Evolutionary conservation across 2,797 vertebrate species (phyloP).

Genomic region (Muraenolepis orangiensis): DNA sequence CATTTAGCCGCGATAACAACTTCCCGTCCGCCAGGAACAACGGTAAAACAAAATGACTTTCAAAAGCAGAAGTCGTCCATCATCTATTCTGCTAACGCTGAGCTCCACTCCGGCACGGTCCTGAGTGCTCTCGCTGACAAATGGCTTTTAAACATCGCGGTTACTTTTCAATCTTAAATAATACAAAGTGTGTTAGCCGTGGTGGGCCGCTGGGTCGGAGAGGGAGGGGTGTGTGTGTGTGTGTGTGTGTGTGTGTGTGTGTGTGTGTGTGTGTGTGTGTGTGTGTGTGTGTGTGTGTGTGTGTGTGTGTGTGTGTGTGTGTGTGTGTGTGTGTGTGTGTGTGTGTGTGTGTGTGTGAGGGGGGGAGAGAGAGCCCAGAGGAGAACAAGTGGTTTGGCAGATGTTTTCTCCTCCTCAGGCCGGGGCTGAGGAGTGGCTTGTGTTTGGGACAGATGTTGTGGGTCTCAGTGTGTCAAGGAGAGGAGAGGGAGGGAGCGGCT

Average conservation of each 20-base stretch:
- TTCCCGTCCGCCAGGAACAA: conserved; percentile 5
- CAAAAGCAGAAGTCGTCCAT: conserved; percentile 12
- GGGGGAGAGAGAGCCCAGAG: conserved; percentile 27
- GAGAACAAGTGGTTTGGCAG: conserved; percentile 53
- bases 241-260: too few relatives aligned
- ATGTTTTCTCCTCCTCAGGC: conserved; percentile 49
- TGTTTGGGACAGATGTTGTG: conserved; percentile 37
- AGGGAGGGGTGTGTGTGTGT: conserved; percentile 24
- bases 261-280: too few relatives aligned
- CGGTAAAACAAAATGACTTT: conserved; percentile 20
- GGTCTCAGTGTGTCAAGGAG: too few relatives aligned
- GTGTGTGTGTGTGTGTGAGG: conserved; percentile 26
- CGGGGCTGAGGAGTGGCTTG: conserved; percentile 13
- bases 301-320: too few relatives aligned
- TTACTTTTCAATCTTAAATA: conserved; percentile 29
- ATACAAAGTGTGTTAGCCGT: conserved; percentile 43
- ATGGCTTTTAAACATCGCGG: conserved; percentile 29
- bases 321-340: too few relatives aligned
- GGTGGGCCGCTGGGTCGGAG: conserved; percentile 24
- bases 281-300: too few relatives aligned
- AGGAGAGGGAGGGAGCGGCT: too few relatives aligned
- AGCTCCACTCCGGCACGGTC: conserved; percentile 19
- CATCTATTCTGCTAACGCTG: conserved; percentile 23
- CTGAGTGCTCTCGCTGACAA: conserved; percentile 33
- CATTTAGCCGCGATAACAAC: not conserved